Base-by-base conservation (phyloP, 2,888 invertebrate species). In the Drosophila parthenogenetica region DNA sequence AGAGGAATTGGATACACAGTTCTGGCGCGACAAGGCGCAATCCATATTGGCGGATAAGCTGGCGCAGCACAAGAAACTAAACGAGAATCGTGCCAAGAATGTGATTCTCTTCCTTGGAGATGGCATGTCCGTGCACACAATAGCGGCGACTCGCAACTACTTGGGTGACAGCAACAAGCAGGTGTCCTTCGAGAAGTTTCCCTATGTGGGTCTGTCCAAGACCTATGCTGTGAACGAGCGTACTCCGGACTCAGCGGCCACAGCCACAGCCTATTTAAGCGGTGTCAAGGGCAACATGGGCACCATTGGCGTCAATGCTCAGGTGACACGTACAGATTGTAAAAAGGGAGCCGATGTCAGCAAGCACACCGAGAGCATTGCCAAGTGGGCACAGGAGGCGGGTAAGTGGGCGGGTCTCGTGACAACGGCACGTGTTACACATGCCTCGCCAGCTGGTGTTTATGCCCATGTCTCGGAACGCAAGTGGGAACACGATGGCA, bases 191-290 rank as follows among this genome's bases (percentile, higher is more conserved):
- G 95, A 96, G 79, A 91, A 93, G 62, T 95, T 95, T 83, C 95
- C 95, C 2, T 93, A 94, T 79, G 48, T 87, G 35, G 92, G 92
- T 0, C 81, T 92, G 1, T 89, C 92, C 25, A 92, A 96, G 94
- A 96, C 96, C 0, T 96, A 96, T 90, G 96, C 96, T 81, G 94
- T 96, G 0, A 94, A 96, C 80, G 93, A 93, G 43, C 95, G 96
- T 91, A 96, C 96, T 0, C 95, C 97, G 0, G 97, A 97, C 87
- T 97, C 97, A 0, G 97, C 97, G 0, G 95, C 95, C 85, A 95
- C 96, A 0, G 95, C 96, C 0, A 97, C 97, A 0, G 97, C 97
- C 0, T 96, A 96, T 87, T 91, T 97, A 13, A 93, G 94, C 2
- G 97, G 97, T 0, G 95, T 96, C 0, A 97, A 97, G 92, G 95